Percentiles rank a stretch among this genome's conserved stretches.
phyloP scores from a whole-genome alignment of 92 coral and sea anemone species.

The Bergia sp. region DNA sequence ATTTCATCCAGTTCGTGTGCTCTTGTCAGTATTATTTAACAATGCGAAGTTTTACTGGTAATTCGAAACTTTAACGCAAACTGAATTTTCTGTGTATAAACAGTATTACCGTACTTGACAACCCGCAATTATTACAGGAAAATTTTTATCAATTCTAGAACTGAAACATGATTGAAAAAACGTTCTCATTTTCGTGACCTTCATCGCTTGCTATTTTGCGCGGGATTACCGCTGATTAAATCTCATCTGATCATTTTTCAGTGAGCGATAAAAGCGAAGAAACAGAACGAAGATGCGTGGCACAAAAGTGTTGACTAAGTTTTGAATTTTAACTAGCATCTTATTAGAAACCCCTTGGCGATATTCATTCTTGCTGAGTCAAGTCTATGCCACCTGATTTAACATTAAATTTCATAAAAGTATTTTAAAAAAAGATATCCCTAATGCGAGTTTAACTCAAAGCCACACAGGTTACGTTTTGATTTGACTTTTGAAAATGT shows the following conservation, averaged over 20 bases:
- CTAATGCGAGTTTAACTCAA: not conserved
- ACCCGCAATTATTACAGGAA: not conserved
- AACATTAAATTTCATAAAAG: not conserved
- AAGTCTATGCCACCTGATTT: not conserved
- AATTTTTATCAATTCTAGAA: not conserved
- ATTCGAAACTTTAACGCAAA: not conserved
- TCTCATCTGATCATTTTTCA: constrained; percentile 3
- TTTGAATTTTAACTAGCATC: constrained; percentile 39
- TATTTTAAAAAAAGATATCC: not conserved
- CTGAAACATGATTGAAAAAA: not conserved
- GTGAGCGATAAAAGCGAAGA: constrained; percentile 3
- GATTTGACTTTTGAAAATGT: not conserved
- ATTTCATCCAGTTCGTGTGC: not conserved
- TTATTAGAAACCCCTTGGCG: constrained; percentile 38
- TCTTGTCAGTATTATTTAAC: not conserved
- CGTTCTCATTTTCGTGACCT: constrained; percentile 28
- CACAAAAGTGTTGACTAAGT: constrained; percentile 21
- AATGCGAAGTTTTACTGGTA: not conserved
- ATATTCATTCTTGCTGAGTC: not conserved
- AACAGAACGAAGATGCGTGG: not conserved
- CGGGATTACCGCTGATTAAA: constrained; percentile 23
- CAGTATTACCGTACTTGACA: constrained; percentile 14
- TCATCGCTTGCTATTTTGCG: not conserved
- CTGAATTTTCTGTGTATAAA: constrained; percentile 12
- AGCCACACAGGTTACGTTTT: not conserved